A percentile compares a stretch with the other conserved stretches of the same genome.
These are phyloP conservation scores for Stramonita haemastoma DNA, from an alignment of 2,888 invertebrate species.

Conservation along the genomic window DNA sequence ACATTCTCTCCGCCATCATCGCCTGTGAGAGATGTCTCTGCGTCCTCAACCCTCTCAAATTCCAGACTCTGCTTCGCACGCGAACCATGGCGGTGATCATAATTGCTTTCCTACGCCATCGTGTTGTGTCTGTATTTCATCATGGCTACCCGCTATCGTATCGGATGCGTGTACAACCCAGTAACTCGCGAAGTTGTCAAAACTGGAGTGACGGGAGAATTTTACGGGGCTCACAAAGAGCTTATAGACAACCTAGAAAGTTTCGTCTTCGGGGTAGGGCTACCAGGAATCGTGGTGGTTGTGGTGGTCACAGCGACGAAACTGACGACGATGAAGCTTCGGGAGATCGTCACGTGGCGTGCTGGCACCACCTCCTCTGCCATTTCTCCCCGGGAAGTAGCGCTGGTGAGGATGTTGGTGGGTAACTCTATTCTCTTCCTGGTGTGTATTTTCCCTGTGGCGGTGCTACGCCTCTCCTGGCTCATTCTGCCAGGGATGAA, in stretches of 20 bases:
- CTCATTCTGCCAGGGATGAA: conserved; percentile 18
- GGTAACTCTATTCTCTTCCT: not conserved
- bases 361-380: not conserved
- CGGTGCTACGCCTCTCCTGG: not conserved
- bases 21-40: not conserved
- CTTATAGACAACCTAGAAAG: not conserved
- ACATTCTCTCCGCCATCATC: not conserved
- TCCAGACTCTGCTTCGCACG: not conserved
- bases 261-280: not conserved
- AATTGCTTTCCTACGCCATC: not conserved
- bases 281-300: not conserved
- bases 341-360: not conserved
- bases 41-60: not conserved
- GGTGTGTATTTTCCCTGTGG: not conserved
- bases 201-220: not conserved
- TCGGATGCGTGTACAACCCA: not conserved
- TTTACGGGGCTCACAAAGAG: not conserved
- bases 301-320: not conserved
- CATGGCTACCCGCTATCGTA: not conserved
- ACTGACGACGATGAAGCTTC: not conserved
- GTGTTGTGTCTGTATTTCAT: not conserved
- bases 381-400: conserved; percentile 14
- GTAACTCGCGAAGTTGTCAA: not conserved
- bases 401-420: conserved; percentile 27
- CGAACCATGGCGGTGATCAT: not conserved